Evolutionary conservation across 2,888 invertebrate species (phyloP).

Genomic region (Zygogramma bicolorata): DNA sequence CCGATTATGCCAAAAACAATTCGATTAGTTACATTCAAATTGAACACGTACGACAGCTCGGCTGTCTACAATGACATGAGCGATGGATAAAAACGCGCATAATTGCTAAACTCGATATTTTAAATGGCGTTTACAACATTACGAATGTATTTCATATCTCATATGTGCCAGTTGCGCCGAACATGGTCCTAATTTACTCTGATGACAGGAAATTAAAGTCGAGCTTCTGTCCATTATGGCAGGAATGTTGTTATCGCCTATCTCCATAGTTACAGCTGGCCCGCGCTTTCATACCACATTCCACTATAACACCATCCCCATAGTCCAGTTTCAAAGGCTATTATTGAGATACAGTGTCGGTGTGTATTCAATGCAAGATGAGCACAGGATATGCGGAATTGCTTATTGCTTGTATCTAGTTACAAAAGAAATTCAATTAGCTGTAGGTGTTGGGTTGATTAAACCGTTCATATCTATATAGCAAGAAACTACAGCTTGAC

Average conservation of each 20-base stretch:
- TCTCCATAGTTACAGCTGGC: conserved; percentile 62
- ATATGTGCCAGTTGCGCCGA: conserved; percentile 55
- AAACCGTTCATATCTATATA: neutral
- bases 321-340: conserved; percentile 54
- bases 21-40: neutral
- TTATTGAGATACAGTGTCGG: conserved; percentile 53
- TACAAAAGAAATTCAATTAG: conserved; percentile 32
- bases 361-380: conserved; percentile 49
- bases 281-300: conserved; percentile 54
- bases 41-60: neutral
- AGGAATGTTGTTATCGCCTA: conserved; percentile 63
- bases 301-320: conserved; percentile 46
- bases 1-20: neutral
- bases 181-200: conserved; percentile 60
- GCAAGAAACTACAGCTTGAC: no score
- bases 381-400: conserved; percentile 40
- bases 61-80: neutral
- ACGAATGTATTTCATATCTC: conserved; percentile 41
- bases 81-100: conserved; percentile 23
- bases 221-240: conserved; percentile 62
- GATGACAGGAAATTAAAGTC: conserved; percentile 65
- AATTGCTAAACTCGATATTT: conserved; percentile 30
- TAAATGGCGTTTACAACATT: conserved; percentile 32
- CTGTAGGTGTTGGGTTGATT: neutral
- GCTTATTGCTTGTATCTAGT: conserved; percentile 27